Conservation (phyloP, 2,113 vertebrate species). For the Oreotrochilus melanogaster region DNA sequence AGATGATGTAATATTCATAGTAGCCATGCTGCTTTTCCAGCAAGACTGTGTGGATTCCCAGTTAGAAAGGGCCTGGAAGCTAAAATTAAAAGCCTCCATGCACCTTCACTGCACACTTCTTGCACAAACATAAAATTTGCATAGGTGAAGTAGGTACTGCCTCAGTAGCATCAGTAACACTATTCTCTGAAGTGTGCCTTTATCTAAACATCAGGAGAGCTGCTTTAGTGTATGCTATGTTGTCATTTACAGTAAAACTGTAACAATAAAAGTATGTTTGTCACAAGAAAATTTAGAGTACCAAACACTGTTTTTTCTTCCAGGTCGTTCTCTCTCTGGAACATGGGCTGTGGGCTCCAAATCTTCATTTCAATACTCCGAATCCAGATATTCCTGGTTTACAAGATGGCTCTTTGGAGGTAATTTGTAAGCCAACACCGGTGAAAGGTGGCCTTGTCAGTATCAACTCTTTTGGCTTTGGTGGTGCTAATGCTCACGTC, state of each 20-base stretch:
- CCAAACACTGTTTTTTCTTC: background rate
- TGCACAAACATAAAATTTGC: background rate
- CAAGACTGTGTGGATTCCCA: background rate
- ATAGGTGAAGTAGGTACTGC: background rate
- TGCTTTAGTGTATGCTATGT: background rate
- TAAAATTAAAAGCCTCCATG: background rate
- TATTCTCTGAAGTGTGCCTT: background rate
- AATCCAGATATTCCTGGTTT: constrained; percentile 90
- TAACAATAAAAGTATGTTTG: background rate
- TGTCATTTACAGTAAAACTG: background rate
- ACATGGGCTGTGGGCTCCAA: constrained; percentile 91
- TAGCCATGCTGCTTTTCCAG: background rate
- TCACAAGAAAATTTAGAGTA: background rate
- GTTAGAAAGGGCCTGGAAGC: background rate
- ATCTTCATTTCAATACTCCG: constrained; percentile 88
- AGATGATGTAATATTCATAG: background rate
- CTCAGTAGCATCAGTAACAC: background rate
- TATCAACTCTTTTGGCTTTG: constrained; percentile 96
- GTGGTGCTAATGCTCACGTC: constrained; percentile 93
- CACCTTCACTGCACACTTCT: background rate
- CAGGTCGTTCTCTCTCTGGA: constrained; percentile 93
- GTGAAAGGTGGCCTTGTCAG: constrained; percentile 87
- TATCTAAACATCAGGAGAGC: background rate
- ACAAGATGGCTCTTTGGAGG: constrained; percentile 80
- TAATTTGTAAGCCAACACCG: constrained; percentile 85